Conservation (phyloP, 1,140 invertebrate species). For the Thaumetopoea pityocampa region DNA sequence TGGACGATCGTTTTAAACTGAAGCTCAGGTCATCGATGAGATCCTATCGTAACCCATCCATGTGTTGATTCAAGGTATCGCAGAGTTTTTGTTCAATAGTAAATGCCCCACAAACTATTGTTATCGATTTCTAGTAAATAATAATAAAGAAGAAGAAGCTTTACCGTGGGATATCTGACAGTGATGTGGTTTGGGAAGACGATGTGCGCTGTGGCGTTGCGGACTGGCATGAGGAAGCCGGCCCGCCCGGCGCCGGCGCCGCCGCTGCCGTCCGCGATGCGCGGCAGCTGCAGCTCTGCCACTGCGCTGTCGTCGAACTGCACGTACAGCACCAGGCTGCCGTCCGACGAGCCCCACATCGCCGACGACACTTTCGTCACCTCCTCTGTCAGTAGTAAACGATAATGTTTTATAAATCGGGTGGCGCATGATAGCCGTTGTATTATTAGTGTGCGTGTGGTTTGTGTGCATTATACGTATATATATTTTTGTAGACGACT, state of each 20-base stretch:
- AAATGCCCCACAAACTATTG: too few species aligned
- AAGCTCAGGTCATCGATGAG: too few species aligned
- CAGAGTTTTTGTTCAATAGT: too few species aligned
- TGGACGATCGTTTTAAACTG: too few species aligned
- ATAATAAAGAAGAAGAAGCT: constrained; percentile 9
- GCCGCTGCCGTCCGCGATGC: constrained; percentile 79
- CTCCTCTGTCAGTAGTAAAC: constrained; percentile 79
- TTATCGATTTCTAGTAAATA: too few species aligned
- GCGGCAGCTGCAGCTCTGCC: constrained; percentile 84
- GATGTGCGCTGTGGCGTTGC: constrained; percentile 51
- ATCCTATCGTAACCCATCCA: too few species aligned
- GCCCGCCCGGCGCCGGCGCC: constrained; percentile 63
- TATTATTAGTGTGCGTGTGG: too few species aligned
- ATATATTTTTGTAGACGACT: too few species aligned
- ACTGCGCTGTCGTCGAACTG: constrained; percentile 92
- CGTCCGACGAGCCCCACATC: constrained; percentile 89
- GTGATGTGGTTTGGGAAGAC: constrained; percentile 85
- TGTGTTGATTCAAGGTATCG: too few species aligned
- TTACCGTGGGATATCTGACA: constrained; percentile 86
- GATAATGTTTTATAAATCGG: not conserved
- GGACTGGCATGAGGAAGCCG: constrained; percentile 49
- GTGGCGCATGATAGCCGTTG: too few species aligned
- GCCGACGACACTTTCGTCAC: constrained; percentile 85
- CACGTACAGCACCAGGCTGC: constrained; percentile 88
- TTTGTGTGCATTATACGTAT: too few species aligned